phyloP scores from a whole-genome alignment of 2,888 invertebrate species.

The Syritta pipiens region DNA sequence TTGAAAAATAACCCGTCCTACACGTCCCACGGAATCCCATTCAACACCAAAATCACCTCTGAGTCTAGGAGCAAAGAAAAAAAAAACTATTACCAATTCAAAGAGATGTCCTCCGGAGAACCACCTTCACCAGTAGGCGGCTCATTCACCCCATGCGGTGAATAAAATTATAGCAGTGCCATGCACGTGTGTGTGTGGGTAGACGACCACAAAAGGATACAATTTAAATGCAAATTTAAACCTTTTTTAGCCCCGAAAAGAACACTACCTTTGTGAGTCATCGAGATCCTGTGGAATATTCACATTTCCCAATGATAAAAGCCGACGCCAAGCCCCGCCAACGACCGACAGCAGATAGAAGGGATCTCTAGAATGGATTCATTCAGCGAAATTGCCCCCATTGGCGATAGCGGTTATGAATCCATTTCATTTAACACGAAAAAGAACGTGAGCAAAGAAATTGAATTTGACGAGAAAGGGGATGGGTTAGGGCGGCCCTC shows the following conservation, averaged over 20 bases:
- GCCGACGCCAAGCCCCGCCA: neutral
- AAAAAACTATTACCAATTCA: constrained; percentile 44
- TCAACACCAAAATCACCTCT: constrained; percentile 19
- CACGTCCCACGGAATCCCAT: neutral
- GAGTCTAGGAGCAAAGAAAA: neutral
- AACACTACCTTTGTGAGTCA: constrained; percentile 38
- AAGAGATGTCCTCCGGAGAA: constrained; percentile 30
- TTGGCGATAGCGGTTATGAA: constrained; percentile 46
- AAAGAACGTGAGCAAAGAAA: too few species aligned
- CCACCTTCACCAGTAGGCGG: too few species aligned
- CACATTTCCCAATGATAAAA: constrained; percentile 47
- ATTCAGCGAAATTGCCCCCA: constrained; percentile 42
- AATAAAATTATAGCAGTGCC: constrained; percentile 53
- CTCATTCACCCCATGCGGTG: constrained; percentile 40
- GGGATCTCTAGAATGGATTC: constrained; percentile 37
- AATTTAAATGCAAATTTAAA: constrained; percentile 68
- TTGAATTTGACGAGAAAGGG: constrained; percentile 31
- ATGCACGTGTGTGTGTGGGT: constrained; percentile 14
- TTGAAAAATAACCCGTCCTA: too few species aligned
- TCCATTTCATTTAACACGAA: too few species aligned
- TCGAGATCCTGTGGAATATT: constrained; percentile 43
- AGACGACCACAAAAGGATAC: constrained; percentile 58
- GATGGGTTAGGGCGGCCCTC: neutral
- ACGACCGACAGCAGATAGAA: constrained; percentile 28
- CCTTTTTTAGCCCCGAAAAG: constrained; percentile 50